These are phyloP conservation scores for Brachionus koreanus DNA, from an alignment of 1,140 invertebrate genomes.

Conservation along the genomic window DNA sequence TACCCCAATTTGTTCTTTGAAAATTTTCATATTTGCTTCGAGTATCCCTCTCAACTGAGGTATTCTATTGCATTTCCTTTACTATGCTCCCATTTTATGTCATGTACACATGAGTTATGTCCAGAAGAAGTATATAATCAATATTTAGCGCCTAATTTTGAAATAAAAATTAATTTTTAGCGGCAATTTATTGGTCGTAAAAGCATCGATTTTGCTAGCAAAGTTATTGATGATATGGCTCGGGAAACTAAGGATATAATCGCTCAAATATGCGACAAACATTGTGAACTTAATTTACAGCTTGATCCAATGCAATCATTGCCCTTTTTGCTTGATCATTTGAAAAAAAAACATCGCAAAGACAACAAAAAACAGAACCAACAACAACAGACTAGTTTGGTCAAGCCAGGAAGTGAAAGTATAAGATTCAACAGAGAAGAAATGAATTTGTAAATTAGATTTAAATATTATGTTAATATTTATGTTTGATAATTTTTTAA, in stretches of 20 bases:
- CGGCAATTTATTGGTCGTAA: conserved; percentile 39
- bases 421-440: conserved; percentile 91
- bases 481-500: background rate
- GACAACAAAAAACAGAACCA: conserved; percentile 22
- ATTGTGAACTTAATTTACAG: conserved; percentile 26
- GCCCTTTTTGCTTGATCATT: conserved; percentile 35
- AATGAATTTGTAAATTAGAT: conserved; percentile 70
- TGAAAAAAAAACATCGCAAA: conserved; percentile 33
- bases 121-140: conserved; percentile 72
- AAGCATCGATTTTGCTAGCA: conserved; percentile 38
- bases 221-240: conserved; percentile 40
- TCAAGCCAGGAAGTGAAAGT: conserved; percentile 82
- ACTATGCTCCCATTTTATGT: conserved; percentile 95
- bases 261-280: conserved; percentile 39
- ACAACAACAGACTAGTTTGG: conserved; percentile 8
- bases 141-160: background rate
- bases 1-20: conserved; percentile 94
- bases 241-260: conserved; percentile 30
- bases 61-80: conserved; percentile 95
- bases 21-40: conserved; percentile 95
- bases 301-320: conserved; percentile 35
- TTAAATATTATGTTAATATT: conserved; percentile 1
- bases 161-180: background rate
- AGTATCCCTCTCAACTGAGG: conserved; percentile 93
- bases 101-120: conserved; percentile 93